phyloP scores from a whole-genome alignment of 2,113 vertebrate species.

The Cololabis saira region DNA sequence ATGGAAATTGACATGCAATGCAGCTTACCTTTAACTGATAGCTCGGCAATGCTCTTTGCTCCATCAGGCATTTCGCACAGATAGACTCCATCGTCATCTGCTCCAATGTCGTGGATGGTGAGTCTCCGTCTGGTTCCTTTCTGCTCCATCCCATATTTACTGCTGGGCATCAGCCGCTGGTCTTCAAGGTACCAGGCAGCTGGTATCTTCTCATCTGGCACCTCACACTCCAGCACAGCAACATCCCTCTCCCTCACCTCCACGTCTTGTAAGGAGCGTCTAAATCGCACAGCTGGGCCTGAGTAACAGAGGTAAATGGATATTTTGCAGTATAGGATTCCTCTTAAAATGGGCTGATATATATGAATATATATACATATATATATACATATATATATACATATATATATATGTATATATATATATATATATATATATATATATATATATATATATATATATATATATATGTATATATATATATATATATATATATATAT shows the following conservation, averaged over 20 bases:
- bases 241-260: slow-evolving; percentile 87
- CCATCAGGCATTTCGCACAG: slow-evolving; percentile 94
- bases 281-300: slow-evolving; percentile 89
- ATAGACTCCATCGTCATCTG: slow-evolving; percentile 92
- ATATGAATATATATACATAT: no score
- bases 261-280: slow-evolving; percentile 83
- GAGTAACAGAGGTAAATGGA: not conserved
- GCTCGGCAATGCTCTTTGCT: slow-evolving; percentile 89
- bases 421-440: no score
- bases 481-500: no score
- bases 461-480: no score
- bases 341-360: no score
- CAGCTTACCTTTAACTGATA: slow-evolving; percentile 87
- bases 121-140: slow-evolving; percentile 85
- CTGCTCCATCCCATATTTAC: slow-evolving; percentile 92
- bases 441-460: no score
- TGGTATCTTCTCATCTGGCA: slow-evolving; percentile 86
- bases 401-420: no score
- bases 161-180: slow-evolving; percentile 87
- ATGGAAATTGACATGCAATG: not conserved
- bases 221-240: slow-evolving; percentile 91
- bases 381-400: no score
- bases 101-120: slow-evolving; percentile 87
- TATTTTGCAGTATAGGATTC: not conserved
- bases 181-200: slow-evolving; percentile 93